Conservation (phyloP, 1,140 invertebrate species). For the Calephelis virginiensis region DNA sequence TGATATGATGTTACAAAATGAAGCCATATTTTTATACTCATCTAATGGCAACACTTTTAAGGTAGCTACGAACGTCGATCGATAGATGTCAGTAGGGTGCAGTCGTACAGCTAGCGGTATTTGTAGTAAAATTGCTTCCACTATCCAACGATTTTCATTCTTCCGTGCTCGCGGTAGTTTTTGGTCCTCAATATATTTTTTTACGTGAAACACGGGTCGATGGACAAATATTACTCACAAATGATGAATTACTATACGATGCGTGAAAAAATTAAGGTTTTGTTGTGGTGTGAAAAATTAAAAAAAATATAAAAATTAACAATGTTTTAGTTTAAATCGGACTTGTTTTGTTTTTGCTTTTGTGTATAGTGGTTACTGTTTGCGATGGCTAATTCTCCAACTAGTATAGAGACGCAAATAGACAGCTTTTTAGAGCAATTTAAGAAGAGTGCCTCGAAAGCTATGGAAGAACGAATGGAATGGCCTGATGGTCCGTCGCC, state of each 20-base stretch:
- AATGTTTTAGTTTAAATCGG: conserved; percentile 42
- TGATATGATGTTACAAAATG: conserved; percentile 17
- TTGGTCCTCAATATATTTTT: conserved; percentile 50
- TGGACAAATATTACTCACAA: conserved; percentile 48
- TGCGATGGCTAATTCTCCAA: conserved; percentile 83
- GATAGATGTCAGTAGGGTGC: conserved; percentile 75
- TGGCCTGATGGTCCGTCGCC: conserved; percentile 68
- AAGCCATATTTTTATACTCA: conserved; percentile 12
- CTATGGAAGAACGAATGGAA: conserved; percentile 82
- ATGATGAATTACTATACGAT: conserved; percentile 41
- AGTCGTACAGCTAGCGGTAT: conserved; percentile 71
- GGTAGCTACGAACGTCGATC: conserved; percentile 67
- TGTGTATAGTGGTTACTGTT: conserved; percentile 69
- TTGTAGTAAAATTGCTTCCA: conserved; percentile 64
- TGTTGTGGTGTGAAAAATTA: conserved; percentile 21
- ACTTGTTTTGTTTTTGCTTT: conserved; percentile 59
- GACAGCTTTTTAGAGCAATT: conserved; percentile 90
- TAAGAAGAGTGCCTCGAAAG: conserved; percentile 85
- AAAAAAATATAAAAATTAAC: conserved; percentile 35
- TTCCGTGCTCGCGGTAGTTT: conserved; percentile 37
- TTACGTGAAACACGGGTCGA: conserved; percentile 46
- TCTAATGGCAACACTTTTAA: conserved; percentile 47
- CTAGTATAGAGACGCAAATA: conserved; percentile 88
- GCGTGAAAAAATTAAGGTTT: conserved; percentile 26
- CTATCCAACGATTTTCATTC: conserved; percentile 58